Conservation (phyloP, 2,797 vertebrate species). For the Eremophila alpestris region DNA sequence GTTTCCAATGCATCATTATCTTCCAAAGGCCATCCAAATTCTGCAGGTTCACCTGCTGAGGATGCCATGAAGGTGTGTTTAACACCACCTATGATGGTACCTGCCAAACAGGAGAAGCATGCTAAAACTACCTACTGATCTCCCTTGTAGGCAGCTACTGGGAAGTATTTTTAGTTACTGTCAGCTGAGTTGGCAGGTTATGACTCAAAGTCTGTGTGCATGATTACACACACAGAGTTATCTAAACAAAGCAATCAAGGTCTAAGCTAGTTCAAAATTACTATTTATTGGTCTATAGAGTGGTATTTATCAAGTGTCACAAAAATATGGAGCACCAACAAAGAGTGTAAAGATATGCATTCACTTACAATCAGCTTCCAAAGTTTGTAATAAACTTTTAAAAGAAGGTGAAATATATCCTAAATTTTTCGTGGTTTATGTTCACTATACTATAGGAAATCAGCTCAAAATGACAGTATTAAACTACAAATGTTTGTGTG, state of each 20-base stretch:
- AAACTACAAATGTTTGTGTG: slow-evolving; percentile 49
- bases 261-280: slow-evolving; percentile 9
- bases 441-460: slow-evolving; percentile 48
- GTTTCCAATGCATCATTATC: not conserved
- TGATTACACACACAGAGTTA: slow-evolving; percentile 1
- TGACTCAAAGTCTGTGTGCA: not conserved
- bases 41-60: not conserved
- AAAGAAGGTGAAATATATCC: slow-evolving; percentile 12
- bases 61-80: not conserved
- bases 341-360: not conserved
- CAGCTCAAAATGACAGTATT: slow-evolving; percentile 45
- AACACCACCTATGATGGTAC: not conserved
- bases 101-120: not conserved
- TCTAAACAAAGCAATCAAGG: slow-evolving; percentile 31
- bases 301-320: slow-evolving; percentile 9
- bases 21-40: not conserved
- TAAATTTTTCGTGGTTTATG: slow-evolving; percentile 40
- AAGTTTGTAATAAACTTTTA: slow-evolving; percentile 36
- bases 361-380: not conserved
- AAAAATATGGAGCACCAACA: not conserved
- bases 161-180: not conserved
- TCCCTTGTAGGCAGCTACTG: not conserved
- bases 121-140: not conserved
- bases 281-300: not conserved
- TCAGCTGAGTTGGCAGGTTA: not conserved